phyloP scores from a whole-genome alignment of 2,113 vertebrate species.

The Pterocles burchelli region DNA sequence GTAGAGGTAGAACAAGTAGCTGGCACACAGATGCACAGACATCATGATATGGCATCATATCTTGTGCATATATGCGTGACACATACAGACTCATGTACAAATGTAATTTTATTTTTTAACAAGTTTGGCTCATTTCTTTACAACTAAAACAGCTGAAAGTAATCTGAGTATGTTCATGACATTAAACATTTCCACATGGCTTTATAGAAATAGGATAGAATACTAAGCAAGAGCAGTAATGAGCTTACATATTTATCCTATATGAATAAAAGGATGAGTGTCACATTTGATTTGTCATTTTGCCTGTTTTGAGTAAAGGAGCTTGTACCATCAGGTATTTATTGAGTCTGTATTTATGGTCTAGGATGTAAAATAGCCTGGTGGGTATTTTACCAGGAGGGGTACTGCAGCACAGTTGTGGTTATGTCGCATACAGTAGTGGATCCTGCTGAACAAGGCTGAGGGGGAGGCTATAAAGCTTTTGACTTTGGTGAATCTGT shows the following conservation, averaged over 20 bases:
- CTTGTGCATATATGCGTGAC: neutral
- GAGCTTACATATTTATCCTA: slow-evolving; percentile 57
- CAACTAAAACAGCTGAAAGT: slow-evolving; percentile 6
- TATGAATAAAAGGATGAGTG: slow-evolving; percentile 50
- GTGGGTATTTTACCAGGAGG: neutral
- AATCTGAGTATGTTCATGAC: slow-evolving; percentile 26
- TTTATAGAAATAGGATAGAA: slow-evolving; percentile 45
- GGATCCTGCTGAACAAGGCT: neutral
- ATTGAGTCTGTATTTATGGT: neutral
- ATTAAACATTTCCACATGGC: slow-evolving; percentile 32
- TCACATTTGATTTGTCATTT: slow-evolving; percentile 21
- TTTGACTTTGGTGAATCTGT: neutral
- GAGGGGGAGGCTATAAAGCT: neutral
- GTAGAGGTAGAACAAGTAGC: neutral
- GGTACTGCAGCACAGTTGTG: neutral
- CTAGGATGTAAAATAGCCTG: neutral
- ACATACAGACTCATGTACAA: neutral
- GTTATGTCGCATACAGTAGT: fast-evolving
- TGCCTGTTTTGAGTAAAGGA: neutral
- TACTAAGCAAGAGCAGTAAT: slow-evolving; percentile 45
- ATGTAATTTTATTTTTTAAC: neutral
- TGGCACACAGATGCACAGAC: neutral
- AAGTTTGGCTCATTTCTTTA: neutral
- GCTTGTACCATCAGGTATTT: neutral
- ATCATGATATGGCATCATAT: too few relatives aligned